Evolutionary conservation across 2,888 invertebrate genomes (phyloP).

Genomic region (Mimachlamys varia): DNA sequence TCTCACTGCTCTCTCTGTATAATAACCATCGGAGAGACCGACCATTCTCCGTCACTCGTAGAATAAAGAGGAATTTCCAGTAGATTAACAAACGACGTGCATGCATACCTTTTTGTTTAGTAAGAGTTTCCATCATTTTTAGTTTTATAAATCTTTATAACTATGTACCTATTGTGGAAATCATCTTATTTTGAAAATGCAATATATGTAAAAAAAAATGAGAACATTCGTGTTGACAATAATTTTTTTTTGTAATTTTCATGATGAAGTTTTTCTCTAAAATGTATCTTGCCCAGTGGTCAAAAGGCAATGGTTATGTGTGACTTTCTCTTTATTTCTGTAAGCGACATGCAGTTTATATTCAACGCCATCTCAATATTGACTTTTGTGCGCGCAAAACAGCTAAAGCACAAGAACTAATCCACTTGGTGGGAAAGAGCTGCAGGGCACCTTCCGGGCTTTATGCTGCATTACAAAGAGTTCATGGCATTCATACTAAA

Average conservation of each 20-base stretch:
- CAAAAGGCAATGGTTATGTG: not conserved
- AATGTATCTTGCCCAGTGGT: not conserved
- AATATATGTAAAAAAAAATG: too few species aligned
- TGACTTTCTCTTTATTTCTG: not conserved
- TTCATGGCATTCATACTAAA: not conserved
- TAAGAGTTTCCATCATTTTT: too few species aligned
- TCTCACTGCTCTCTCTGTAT: not conserved
- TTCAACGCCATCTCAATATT: not conserved
- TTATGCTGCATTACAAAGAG: not conserved
- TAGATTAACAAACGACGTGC: too few species aligned
- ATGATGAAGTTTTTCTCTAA: too few species aligned
- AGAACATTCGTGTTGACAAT: too few species aligned
- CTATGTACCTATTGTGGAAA: too few species aligned
- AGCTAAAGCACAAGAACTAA: not conserved
- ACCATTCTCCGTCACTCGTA: not conserved
- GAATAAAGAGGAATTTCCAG: too few species aligned
- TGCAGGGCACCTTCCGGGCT: slow-evolving; percentile 16
- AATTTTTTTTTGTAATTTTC: too few species aligned
- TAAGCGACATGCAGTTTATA: not conserved
- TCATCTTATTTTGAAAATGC: too few species aligned
- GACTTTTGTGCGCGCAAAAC: not conserved
- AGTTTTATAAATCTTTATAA: too few species aligned
- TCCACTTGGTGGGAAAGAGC: not conserved
- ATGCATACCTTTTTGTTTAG: too few species aligned
- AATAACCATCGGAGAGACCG: not conserved